A percentile compares a stretch with the other conserved stretches of the same genome.
Evolutionary conservation across 2,888 invertebrate genomes (phyloP).

Genomic region (Drosophila sordidapex): DNA sequence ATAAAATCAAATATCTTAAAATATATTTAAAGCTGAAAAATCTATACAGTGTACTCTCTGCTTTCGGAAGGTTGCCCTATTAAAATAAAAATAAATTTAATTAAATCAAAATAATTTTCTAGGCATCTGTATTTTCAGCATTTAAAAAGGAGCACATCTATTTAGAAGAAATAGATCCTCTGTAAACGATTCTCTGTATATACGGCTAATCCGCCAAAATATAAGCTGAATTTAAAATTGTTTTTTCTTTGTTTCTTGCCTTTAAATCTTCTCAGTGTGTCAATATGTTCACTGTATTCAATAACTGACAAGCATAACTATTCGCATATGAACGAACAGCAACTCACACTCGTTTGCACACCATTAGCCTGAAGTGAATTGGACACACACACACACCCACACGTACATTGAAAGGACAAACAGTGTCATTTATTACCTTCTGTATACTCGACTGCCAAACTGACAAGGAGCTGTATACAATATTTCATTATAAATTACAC

Average conservation of each 20-base stretch:
- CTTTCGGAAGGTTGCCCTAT: not conserved
- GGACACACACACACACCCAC: conserved; percentile 3
- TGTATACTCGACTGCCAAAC: conserved; percentile 74
- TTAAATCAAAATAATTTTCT: not conserved
- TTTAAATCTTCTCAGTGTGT: not conserved
- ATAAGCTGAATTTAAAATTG: not conserved
- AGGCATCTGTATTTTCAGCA: not conserved
- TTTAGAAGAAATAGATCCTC: not conserved
- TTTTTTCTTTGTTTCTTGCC: no score
- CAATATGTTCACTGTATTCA: conserved; percentile 14
- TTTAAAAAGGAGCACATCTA: not conserved
- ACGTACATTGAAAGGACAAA: conserved; percentile 34
- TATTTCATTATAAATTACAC: conserved; percentile 80
- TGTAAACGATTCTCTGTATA: not conserved
- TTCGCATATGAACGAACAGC: conserved; percentile 18
- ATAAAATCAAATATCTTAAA: not conserved
- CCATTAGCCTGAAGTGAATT: conserved; percentile 37
- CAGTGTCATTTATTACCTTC: conserved; percentile 76
- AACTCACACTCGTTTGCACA: conserved; percentile 44
- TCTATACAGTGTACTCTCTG: not conserved
- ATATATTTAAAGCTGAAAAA: not conserved
- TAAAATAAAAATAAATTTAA: not conserved
- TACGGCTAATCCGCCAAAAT: no score
- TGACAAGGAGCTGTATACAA: conserved; percentile 72
- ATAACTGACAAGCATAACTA: conserved; percentile 26